These are phyloP conservation scores for Denticeps clupeoides DNA, from an alignment of 2,797 vertebrate species.

Conservation along the genomic window DNA sequence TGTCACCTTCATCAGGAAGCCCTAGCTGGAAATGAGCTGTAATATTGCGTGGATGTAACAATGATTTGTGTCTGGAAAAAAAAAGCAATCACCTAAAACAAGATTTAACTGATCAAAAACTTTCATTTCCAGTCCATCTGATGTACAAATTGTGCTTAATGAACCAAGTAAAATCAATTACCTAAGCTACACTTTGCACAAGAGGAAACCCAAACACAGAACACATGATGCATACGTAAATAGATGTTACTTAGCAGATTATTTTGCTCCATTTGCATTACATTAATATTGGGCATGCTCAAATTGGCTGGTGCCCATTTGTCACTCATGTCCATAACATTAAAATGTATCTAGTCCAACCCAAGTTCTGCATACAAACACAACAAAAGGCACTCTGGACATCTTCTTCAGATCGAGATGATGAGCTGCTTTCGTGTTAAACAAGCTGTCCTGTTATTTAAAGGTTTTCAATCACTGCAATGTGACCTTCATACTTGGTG, in stretches of 20 bases:
- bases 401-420: neutral
- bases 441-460: neutral
- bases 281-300: constrained; percentile 47
- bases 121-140: constrained; percentile 63
- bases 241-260: constrained; percentile 56
- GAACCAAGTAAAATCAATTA: constrained; percentile 65
- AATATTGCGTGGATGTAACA: constrained; percentile 27
- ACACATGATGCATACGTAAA: constrained; percentile 59
- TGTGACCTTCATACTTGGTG: constrained; percentile 8
- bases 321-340: constrained; percentile 52
- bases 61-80: constrained; percentile 33
- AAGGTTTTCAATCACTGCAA: constrained; percentile 4
- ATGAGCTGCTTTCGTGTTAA: too few species aligned
- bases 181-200: constrained; percentile 58
- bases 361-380: constrained; percentile 28
- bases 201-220: constrained; percentile 48
- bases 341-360: constrained; percentile 53
- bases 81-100: constrained; percentile 50
- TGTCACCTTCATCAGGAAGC: constrained; percentile 33
- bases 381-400: constrained; percentile 10
- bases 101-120: constrained; percentile 60
- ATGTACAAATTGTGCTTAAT: constrained; percentile 66
- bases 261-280: constrained; percentile 62
- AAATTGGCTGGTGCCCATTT: constrained; percentile 43
- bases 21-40: constrained; percentile 26